phyloP scores from a whole-genome alignment of 2,113 vertebrate species.

The Tyto alba region DNA sequence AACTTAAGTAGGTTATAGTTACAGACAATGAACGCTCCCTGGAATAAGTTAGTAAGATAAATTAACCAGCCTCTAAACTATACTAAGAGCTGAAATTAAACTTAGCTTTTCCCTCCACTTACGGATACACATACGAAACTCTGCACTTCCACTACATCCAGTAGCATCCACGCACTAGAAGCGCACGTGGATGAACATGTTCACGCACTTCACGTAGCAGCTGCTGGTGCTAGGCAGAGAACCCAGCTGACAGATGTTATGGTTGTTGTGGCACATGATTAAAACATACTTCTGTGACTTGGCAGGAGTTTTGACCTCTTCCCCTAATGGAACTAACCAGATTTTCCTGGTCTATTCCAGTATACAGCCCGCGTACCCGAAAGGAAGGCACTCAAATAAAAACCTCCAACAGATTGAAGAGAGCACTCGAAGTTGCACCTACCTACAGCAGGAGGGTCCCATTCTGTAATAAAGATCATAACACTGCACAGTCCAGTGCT shows the following conservation, averaged over 20 bases:
- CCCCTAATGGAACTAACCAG: not conserved
- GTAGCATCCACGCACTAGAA: accelerated
- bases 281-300: not conserved
- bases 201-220: accelerated
- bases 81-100: not conserved
- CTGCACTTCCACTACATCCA: too few species aligned
- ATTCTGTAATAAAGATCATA: not conserved
- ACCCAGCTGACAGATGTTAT: not conserved
- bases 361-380: not conserved
- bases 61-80: not conserved
- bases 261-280: not conserved
- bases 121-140: accelerated
- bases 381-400: not conserved
- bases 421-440: not conserved
- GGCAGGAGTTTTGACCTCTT: not conserved
- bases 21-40: not conserved
- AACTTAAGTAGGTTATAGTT: not conserved
- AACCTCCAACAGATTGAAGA: not conserved
- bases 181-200: accelerated
- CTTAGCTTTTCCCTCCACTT: not conserved
- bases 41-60: not conserved
- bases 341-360: not conserved
- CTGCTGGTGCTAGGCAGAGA: not conserved
- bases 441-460: not conserved
- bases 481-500: not conserved